These are phyloP conservation scores for Pseudotriccus pelzelni DNA, from an alignment of 2,797 vertebrate genomes.

Conservation along the genomic window DNA sequence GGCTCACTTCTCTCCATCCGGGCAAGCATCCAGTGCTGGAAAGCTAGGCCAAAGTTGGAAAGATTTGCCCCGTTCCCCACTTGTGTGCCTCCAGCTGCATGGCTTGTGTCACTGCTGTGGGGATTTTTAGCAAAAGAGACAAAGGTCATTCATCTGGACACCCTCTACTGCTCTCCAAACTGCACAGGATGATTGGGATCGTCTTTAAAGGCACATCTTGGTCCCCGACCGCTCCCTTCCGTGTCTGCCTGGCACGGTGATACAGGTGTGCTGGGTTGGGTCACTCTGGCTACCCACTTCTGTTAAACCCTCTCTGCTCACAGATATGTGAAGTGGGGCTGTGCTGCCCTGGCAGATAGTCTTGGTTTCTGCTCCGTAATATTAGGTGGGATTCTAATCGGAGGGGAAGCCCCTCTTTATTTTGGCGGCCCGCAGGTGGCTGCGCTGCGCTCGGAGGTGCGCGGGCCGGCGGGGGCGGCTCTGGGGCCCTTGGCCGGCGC, in stretches of 20 bases:
- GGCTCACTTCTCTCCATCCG: background rate
- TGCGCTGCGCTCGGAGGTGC: accelerated
- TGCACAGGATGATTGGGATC: too few species aligned
- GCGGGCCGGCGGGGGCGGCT: background rate
- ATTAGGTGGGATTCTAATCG: accelerated
- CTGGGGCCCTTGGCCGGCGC: background rate
- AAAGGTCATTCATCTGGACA: background rate
- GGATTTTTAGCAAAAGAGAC: too few species aligned
- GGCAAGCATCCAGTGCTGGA: accelerated
- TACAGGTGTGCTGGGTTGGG: accelerated
- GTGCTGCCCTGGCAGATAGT: accelerated
- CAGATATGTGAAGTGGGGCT: accelerated
- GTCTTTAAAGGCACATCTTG: accelerated
- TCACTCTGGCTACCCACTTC: accelerated
- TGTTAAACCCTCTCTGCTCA: background rate
- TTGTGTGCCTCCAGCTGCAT: background rate
- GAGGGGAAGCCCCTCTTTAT: accelerated
- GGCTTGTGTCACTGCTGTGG: background rate
- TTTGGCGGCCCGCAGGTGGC: accelerated
- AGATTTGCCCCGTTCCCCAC: background rate
- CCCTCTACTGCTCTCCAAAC: background rate
- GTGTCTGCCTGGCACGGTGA: accelerated
- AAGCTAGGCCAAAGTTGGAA: background rate
- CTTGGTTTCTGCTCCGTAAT: background rate
- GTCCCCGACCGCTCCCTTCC: background rate